These are phyloP conservation scores for Lycocerus yunnanus DNA, from an alignment of 2,888 invertebrate genomes.

Conservation along the genomic window DNA sequence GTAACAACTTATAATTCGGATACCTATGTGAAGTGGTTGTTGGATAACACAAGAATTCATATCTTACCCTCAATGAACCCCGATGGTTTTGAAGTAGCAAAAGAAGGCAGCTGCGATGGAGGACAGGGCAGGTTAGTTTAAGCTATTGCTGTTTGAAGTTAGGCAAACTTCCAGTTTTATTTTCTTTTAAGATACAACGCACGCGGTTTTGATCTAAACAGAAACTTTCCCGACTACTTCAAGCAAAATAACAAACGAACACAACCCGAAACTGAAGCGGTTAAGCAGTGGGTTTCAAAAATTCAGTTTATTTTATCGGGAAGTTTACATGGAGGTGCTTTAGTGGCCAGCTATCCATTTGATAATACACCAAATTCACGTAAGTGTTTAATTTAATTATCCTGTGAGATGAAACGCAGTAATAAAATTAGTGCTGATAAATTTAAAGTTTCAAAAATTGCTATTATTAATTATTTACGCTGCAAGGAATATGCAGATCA, in stretches of 20 bases:
- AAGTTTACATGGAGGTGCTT: slow-evolving; percentile 91
- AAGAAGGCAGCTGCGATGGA: slow-evolving; percentile 86
- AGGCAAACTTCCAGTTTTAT: not conserved
- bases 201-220: slow-evolving; percentile 87
- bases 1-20: slow-evolving; percentile 82
- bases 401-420: not conserved
- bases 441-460: not conserved
- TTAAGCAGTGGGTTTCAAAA: slow-evolving; percentile 92
- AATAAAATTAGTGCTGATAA: not conserved
- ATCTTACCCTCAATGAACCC: slow-evolving; percentile 99
- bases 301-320: slow-evolving; percentile 94
- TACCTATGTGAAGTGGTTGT: slow-evolving; percentile 84
- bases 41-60: slow-evolving; percentile 95
- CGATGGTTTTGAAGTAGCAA: slow-evolving; percentile 93
- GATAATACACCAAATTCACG: slow-evolving; percentile 94
- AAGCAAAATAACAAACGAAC: slow-evolving; percentile 84
- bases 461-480: slow-evolving; percentile 45
- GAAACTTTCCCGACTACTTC: slow-evolving; percentile 96
- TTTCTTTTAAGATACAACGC: slow-evolving; percentile 74
- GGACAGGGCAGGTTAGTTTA: slow-evolving; percentile 77
- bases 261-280: slow-evolving; percentile 94
- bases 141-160: not conserved
- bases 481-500: slow-evolving; percentile 74
- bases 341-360: slow-evolving; percentile 96
- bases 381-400: slow-evolving; percentile 62